Base-by-base conservation (phyloP, 2,888 invertebrate genomes). In the Pollenia angustigena region DNA sequence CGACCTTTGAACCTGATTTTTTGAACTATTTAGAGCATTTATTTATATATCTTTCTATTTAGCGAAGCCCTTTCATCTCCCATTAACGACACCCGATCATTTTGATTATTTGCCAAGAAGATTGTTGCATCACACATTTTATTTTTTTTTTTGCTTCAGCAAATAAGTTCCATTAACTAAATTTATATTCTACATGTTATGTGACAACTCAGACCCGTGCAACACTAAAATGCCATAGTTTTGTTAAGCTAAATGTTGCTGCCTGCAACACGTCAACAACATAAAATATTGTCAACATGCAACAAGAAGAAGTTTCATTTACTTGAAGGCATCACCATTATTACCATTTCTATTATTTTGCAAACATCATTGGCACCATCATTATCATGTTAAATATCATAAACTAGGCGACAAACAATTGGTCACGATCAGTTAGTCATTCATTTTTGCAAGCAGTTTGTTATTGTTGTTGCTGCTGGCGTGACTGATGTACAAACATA, bases 361-460 rank as follows among this genome's bases (percentile, higher is more conserved):
- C 2, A 32, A 52, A 9, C n/a, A 40, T 62, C 54, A 62, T 64
- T 14, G 50, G 44, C 32, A 62, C 23, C 81, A 52, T 50, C 68
- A 54, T 68, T 8, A 62, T 48, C 48, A 44, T 23, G 58, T 23
- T 69, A 52, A 60, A 50, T 58, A 56, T 74, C 68, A 82, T 75
- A 46, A 79, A 58, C 81, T 81, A 76, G 83, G 54, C 76, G 84
- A 81, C 83, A 87, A 87, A 54, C 82, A 85, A 87, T 87, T 87
- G 87, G 87, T 87, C 85, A 87, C 87, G 87, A 87, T 87, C 87
- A 85, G 87, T 85, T 87, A 85, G 85, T 87, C 80, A 58, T 81
- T 76, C 85, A 85, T 85, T 85, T 75, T 85, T 76, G 81, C 81
- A 48, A 52, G 75, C 66, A 32, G 32, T 32, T 32, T 32, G 32